Evolutionary conservation across 2,888 invertebrate species (phyloP).

Genomic region (Drosophila neutralis): DNA sequence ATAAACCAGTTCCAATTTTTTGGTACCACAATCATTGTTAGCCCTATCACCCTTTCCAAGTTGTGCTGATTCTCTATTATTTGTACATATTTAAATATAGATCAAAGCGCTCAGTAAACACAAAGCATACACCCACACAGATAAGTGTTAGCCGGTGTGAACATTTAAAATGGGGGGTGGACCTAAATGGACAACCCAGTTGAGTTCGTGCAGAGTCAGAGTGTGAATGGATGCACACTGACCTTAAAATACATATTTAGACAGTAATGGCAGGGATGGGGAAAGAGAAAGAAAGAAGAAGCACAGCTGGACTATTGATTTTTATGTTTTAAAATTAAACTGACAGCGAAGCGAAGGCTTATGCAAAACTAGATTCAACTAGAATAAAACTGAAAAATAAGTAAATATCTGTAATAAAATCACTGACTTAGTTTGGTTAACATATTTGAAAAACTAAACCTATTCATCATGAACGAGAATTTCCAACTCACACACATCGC

Average conservation of each 20-base stretch:
- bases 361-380: neutral
- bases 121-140: conserved; percentile 4
- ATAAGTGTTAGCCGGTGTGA: conserved; percentile 7
- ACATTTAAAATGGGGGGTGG: conserved; percentile 20
- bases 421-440: neutral
- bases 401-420: neutral
- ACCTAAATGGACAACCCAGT: conserved; percentile 5
- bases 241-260: conserved; percentile 66
- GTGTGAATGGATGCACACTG: conserved; percentile 46
- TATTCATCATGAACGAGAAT: conserved; percentile 2
- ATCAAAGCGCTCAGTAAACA: conserved; percentile 53
- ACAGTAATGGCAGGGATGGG: conserved; percentile 2
- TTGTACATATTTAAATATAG: conserved; percentile 52
- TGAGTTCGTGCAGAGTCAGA: neutral
- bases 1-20: neutral
- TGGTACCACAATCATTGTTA: neutral
- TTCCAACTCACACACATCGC: neutral
- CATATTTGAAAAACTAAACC: neutral
- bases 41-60: neutral
- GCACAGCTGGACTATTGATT: conserved; percentile 32
- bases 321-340: conserved; percentile 6
- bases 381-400: neutral
- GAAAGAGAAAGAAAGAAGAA: neutral
- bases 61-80: conserved; percentile 7
- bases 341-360: neutral